Conservation (phyloP, 2,113 vertebrate species). For the Salvator merianae region DNA sequence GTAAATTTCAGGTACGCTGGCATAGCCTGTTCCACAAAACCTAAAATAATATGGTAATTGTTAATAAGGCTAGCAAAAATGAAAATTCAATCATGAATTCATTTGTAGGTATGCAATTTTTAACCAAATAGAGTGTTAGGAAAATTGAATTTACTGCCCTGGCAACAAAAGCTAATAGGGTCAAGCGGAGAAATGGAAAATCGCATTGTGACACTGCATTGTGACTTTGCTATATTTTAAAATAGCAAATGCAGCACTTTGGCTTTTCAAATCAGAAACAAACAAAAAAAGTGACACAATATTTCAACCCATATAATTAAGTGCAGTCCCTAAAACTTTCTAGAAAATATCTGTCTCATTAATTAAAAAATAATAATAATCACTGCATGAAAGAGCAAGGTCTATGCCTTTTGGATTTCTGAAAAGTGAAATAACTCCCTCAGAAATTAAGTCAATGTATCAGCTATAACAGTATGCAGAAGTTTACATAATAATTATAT, state of each 20-base stretch:
- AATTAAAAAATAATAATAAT: no score
- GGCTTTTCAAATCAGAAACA: neutral
- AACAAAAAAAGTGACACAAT: no score
- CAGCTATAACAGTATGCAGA: neutral
- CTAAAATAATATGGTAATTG: constrained; percentile 16
- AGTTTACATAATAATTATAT: neutral
- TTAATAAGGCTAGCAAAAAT: constrained; percentile 28
- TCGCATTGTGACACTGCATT: constrained; percentile 38
- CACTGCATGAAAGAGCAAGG: neutral
- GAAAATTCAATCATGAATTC: constrained; percentile 30
- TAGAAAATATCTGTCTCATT: neutral
- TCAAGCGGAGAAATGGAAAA: constrained; percentile 38
- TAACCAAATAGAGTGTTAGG: constrained; percentile 34
- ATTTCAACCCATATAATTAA: neutral
- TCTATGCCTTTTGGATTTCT: neutral
- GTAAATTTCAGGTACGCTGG: constrained; percentile 52
- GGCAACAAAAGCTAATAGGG: constrained; percentile 37
- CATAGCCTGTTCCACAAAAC: neutral
- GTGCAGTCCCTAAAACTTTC: neutral
- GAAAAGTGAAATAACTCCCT: neutral
- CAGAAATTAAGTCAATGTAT: neutral
- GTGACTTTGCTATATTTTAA: constrained; percentile 21
- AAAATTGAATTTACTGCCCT: constrained; percentile 41
- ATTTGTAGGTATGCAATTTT: constrained; percentile 44
- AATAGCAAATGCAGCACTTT: constrained; percentile 3